Percentiles rank a stretch among this genome's conserved stretches.
These are phyloP conservation scores for Thereva unica DNA, from an alignment of 2,888 invertebrate species.

Conservation along the genomic window DNA sequence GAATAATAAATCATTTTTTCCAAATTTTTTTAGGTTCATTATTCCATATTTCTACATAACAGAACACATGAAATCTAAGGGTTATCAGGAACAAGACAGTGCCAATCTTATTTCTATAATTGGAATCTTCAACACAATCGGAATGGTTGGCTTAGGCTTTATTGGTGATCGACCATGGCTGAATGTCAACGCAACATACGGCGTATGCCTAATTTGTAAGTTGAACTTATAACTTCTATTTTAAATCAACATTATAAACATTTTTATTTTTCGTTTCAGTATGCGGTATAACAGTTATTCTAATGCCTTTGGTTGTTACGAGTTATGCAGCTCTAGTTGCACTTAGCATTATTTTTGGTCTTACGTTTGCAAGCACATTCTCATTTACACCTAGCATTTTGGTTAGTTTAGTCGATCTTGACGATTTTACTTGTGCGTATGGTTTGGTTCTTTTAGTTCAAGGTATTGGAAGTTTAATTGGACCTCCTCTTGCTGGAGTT, in stretches of 20 bases:
- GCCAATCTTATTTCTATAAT: constrained; percentile 83
- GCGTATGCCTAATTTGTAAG: constrained; percentile 69
- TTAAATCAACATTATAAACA: background rate
- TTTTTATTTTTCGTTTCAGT: constrained; percentile 46
- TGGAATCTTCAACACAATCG: constrained; percentile 87
- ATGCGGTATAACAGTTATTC: constrained; percentile 55
- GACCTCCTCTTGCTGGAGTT: constrained; percentile 87
- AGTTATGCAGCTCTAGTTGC: constrained; percentile 50
- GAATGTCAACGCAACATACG: constrained; percentile 81
- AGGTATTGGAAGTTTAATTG: constrained; percentile 89
- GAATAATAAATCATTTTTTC: constrained; percentile 72
- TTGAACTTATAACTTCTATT: constrained; percentile 22
- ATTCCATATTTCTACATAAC: constrained; percentile 93
- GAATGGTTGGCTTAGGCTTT: constrained; percentile 86
- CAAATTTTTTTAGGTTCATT: constrained; percentile 78
- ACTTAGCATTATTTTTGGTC: constrained; percentile 73
- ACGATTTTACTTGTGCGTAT: constrained; percentile 90
- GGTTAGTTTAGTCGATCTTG: constrained; percentile 85
- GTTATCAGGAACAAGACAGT: constrained; percentile 72
- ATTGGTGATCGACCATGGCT: constrained; percentile 85
- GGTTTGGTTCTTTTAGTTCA: constrained; percentile 87
- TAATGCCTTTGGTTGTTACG: constrained; percentile 53
- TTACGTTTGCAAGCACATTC: constrained; percentile 90
- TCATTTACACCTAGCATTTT: constrained; percentile 88
- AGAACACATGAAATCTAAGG: constrained; percentile 75